A percentile compares a stretch with the other conserved stretches of the same genome.
phyloP scores from a whole-genome alignment of 2,113 vertebrate species.

The Pterocles orientalis region DNA sequence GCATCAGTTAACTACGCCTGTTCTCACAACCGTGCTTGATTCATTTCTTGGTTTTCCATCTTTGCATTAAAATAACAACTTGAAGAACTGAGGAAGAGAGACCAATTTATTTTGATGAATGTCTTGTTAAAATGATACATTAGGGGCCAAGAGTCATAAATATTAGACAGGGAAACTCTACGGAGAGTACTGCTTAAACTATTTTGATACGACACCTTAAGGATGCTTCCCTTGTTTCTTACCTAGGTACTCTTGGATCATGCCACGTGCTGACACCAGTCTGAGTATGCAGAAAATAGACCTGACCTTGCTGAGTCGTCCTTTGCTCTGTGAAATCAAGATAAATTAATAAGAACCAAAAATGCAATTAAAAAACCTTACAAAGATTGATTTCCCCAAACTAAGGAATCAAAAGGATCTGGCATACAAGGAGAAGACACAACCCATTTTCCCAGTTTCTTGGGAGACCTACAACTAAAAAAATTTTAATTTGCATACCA shows the following conservation, averaged over 20 bases:
- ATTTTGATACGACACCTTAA: background rate
- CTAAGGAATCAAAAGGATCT: background rate
- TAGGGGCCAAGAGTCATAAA: background rate
- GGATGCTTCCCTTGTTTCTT: conserved; percentile 33
- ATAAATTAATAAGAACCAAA: background rate
- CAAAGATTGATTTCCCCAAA: background rate
- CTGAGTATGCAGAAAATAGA: conserved; percentile 96
- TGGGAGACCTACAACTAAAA: background rate
- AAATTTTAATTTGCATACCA: conserved; percentile 74
- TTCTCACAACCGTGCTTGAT: background rate
- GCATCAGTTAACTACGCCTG: background rate
- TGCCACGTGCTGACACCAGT: conserved; percentile 98
- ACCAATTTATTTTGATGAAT: background rate
- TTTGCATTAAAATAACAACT: background rate
- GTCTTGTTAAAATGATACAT: background rate
- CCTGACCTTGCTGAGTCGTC: conserved; percentile 95
- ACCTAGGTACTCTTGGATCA: conserved; percentile 94
- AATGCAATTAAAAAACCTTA: background rate
- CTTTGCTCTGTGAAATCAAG: conserved; percentile 87
- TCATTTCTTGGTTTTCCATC: background rate
- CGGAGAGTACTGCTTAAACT: background rate
- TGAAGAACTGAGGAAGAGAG: background rate
- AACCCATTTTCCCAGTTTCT: background rate
- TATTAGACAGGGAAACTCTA: background rate
- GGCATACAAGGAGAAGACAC: accelerated